These are phyloP conservation scores for Caenorhabditis japonica DNA, from an alignment of 2,888 invertebrate genomes.

Conservation along the genomic window DNA sequence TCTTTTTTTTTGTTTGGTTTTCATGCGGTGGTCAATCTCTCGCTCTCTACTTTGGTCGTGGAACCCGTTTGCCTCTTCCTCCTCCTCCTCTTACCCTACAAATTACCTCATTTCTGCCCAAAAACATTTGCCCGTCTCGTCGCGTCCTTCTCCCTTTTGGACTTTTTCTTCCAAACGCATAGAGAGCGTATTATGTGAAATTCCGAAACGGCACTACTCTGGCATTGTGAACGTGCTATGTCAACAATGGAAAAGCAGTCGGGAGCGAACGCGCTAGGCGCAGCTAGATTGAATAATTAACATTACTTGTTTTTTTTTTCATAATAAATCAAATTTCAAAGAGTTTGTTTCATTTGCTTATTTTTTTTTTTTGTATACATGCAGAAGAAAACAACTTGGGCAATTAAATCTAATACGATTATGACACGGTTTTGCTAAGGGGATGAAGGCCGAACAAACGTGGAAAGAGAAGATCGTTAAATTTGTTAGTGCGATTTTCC, in stretches of 20 bases:
- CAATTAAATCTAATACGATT: conserved; percentile 50
- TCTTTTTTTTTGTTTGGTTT: too few species aligned
- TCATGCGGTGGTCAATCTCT: too few species aligned
- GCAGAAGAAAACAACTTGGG: too few species aligned
- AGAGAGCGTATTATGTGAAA: conserved; percentile 24
- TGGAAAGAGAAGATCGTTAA: conserved; percentile 9
- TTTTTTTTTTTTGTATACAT: background rate
- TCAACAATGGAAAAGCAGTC: conserved; percentile 27
- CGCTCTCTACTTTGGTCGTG: too few species aligned
- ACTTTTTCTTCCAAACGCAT: background rate
- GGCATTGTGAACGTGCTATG: conserved; percentile 35
- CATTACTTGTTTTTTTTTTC: too few species aligned
- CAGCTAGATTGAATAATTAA: too few species aligned
- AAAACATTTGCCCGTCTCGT: conserved; percentile 11
- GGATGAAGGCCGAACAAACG: conserved; percentile 15
- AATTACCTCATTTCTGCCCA: background rate
- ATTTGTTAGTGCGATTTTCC: too few species aligned
- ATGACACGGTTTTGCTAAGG: conserved; percentile 24
- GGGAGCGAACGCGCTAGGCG: too few species aligned
- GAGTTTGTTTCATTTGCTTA: background rate
- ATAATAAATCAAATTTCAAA: too few species aligned
- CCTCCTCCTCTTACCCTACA: background rate
- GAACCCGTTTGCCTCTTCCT: background rate
- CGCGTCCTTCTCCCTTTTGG: conserved; percentile 3
- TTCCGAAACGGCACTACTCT: conserved; percentile 21